Evolutionary conservation across 1,140 invertebrate genomes (phyloP).

Genomic region (Homalodisca vitripennis): DNA sequence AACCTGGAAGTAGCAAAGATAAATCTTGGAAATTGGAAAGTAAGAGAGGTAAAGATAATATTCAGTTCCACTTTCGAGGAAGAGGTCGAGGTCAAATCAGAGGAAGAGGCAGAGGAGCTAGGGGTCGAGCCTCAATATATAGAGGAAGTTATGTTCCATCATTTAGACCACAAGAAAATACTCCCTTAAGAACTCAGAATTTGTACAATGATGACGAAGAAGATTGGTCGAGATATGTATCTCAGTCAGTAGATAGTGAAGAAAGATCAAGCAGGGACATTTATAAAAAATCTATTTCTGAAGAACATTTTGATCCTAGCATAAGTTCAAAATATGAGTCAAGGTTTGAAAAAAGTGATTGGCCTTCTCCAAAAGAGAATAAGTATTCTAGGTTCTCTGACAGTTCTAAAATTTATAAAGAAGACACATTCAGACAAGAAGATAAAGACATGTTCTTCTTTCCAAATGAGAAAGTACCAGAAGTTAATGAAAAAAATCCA

Average conservation of each 20-base stretch:
- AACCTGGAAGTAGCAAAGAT: constrained; percentile 13
- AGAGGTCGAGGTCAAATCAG: background rate
- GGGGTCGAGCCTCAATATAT: background rate
- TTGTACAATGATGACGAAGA: constrained; percentile 13
- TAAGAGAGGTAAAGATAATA: background rate
- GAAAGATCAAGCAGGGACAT: background rate
- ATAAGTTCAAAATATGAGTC: too few species aligned
- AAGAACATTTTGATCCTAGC: background rate
- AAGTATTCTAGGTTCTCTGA: background rate
- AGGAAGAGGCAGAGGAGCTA: background rate
- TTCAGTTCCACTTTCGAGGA: background rate
- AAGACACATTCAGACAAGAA: background rate
- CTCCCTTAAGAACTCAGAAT: background rate
- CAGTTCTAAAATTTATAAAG: background rate
- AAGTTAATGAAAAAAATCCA: background rate
- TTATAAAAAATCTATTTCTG: background rate
- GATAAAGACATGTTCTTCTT: constrained; percentile 16
- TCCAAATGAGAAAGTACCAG: background rate
- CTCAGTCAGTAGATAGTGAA: background rate
- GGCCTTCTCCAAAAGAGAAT: constrained; percentile 4
- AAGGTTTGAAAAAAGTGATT: too few species aligned
- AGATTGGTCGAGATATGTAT: constrained; percentile 16
- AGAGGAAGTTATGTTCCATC: background rate
- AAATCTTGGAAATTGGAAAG: background rate
- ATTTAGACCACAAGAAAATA: background rate